Evolutionary conservation across 2,888 invertebrate genomes (phyloP).

Genomic region (Agriopis marginaria): DNA sequence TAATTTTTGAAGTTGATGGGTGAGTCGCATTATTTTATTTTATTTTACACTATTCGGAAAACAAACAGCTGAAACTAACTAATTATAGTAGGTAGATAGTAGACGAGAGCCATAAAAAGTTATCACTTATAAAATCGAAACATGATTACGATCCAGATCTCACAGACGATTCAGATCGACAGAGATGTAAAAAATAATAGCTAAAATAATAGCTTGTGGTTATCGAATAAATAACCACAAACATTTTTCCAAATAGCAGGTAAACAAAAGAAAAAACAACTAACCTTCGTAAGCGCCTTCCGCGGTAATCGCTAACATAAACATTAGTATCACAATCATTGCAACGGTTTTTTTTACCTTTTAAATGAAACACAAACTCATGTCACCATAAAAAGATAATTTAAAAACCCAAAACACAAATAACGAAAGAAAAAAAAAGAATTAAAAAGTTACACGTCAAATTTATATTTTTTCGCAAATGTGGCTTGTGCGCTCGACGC

Average conservation of each 20-base stretch:
- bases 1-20: neutral
- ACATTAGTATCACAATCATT: neutral
- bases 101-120: too few species aligned
- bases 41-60: too few species aligned
- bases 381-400: neutral
- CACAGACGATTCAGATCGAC: too few species aligned
- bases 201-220: too few species aligned
- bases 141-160: too few species aligned
- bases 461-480: neutral
- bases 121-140: too few species aligned
- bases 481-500: neutral
- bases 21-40: too few species aligned
- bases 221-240: neutral
- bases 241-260: neutral
- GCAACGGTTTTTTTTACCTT: neutral
- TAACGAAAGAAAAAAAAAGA: neutral
- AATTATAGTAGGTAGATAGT: too few species aligned
- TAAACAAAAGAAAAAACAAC: slow-evolving; percentile 5
- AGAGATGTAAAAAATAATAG: too few species aligned
- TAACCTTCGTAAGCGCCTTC: slow-evolving; percentile 10
- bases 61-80: too few species aligned
- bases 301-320: neutral
- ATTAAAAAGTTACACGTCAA: neutral
- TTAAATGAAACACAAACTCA: neutral
- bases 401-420: neutral